Evolutionary conservation across 2,888 invertebrate species (phyloP).

Genomic region (Plebejus argus): DNA sequence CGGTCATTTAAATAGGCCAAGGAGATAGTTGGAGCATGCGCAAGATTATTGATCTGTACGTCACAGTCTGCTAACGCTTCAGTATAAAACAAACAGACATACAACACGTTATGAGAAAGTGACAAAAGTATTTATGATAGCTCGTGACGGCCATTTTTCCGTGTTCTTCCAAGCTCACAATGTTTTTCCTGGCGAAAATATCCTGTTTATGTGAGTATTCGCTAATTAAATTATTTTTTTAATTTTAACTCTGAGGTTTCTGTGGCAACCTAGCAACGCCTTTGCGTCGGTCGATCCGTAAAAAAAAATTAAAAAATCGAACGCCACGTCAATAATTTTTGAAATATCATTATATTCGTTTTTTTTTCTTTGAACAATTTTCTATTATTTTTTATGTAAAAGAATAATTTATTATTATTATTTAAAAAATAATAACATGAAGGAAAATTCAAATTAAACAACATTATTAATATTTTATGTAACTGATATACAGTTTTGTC

Average conservation of each 20-base stretch:
- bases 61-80: slow-evolving; percentile 68
- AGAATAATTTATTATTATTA: no score
- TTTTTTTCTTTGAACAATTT: no score
- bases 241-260: not conserved
- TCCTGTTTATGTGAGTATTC: slow-evolving; percentile 69
- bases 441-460: no score
- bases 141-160: slow-evolving; percentile 41
- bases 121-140: slow-evolving; percentile 21
- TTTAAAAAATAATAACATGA: no score
- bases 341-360: no score
- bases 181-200: slow-evolving; percentile 53
- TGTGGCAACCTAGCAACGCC: not conserved
- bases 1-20: slow-evolving; percentile 65
- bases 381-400: no score
- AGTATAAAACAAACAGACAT: slow-evolving; percentile 63
- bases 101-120: slow-evolving; percentile 53
- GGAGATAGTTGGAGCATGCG: slow-evolving; percentile 69
- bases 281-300: not conserved
- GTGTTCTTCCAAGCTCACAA: slow-evolving; percentile 40
- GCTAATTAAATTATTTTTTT: not conserved
- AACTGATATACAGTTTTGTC: no score
- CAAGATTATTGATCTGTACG: slow-evolving; percentile 74
- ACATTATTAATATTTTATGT: no score
- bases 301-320: slow-evolving; percentile 6
- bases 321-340: no score